Evolutionary conservation across 1,140 invertebrate species (phyloP).

Genomic region (Lanistes nyassanus): DNA sequence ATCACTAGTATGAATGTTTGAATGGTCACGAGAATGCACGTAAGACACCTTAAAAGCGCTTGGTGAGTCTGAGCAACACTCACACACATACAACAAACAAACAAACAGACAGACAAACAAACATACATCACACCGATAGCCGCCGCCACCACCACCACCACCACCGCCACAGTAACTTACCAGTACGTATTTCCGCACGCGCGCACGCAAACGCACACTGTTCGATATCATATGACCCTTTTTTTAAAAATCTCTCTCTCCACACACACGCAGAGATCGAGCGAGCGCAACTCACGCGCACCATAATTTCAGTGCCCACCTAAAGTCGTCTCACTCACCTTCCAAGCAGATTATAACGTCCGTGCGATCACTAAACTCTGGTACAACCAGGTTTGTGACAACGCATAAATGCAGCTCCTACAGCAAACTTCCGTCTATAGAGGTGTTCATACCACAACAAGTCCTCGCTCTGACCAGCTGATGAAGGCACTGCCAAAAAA

Average conservation of each 20-base stretch:
- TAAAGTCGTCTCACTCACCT: too few relatives aligned
- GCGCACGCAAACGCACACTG: neutral
- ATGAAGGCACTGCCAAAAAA: too few relatives aligned
- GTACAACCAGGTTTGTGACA: too few relatives aligned
- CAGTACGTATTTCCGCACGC: neutral
- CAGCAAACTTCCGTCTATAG: too few relatives aligned
- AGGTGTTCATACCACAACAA: too few relatives aligned
- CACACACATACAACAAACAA: neutral
- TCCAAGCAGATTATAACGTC: too few relatives aligned
- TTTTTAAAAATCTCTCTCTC: neutral
- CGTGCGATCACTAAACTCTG: too few relatives aligned
- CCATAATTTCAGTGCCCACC: neutral
- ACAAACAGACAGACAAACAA: neutral
- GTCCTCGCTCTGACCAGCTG: too few relatives aligned
- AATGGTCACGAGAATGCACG: too few relatives aligned
- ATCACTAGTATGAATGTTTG: too few relatives aligned
- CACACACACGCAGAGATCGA: neutral
- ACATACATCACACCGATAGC: neutral
- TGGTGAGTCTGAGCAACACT: neutral
- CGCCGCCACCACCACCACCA: neutral
- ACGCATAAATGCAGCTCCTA: too few relatives aligned
- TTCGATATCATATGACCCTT: too few relatives aligned
- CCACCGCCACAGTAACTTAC: neutral
- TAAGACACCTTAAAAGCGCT: neutral
- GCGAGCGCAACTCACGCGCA: neutral